These are phyloP conservation scores for Lycaena phlaeas DNA, from an alignment of 2,888 invertebrate species.

Conservation along the genomic window DNA sequence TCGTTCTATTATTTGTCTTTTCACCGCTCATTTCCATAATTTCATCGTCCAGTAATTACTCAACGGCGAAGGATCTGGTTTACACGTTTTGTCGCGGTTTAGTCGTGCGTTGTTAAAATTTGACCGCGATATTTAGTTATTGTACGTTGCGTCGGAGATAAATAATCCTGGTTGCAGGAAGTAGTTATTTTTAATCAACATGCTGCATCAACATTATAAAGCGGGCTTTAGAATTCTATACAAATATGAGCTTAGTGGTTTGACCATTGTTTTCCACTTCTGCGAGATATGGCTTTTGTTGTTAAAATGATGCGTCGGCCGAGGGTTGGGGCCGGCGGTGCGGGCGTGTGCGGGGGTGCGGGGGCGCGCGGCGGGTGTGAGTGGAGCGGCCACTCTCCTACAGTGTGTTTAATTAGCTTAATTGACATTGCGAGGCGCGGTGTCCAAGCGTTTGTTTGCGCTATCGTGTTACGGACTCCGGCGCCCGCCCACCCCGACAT, in stretches of 20 bases:
- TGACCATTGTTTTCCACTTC: conserved; percentile 39
- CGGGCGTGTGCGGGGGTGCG: conserved; percentile 28
- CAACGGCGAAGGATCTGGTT: conserved; percentile 59
- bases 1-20: conserved; percentile 74
- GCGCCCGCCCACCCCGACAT: conserved; percentile 29
- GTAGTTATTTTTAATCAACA: conserved; percentile 12
- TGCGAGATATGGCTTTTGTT: conserved; percentile 51
- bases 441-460: conserved; percentile 69
- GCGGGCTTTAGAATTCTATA: conserved; percentile 15
- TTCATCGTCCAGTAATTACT: conserved; percentile 68
- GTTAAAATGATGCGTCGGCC: conserved; percentile 55
- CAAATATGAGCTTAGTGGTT: conserved; percentile 25
- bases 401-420: conserved; percentile 70
- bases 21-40: conserved; percentile 73
- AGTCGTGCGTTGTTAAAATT: background rate
- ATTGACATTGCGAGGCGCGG: conserved; percentile 70
- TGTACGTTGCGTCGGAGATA: background rate
- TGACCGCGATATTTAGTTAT: background rate
- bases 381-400: conserved; percentile 42
- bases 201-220: conserved; percentile 19
- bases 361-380: conserved; percentile 23
- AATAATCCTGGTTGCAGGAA: conserved; percentile 7
- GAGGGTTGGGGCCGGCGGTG: conserved; percentile 31
- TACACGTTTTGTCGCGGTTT: conserved; percentile 59
- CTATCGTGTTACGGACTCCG: conserved; percentile 55